These are phyloP conservation scores for Triplophysa yarkandensis DNA, from an alignment of 2,797 vertebrate species.

Conservation along the genomic window DNA sequence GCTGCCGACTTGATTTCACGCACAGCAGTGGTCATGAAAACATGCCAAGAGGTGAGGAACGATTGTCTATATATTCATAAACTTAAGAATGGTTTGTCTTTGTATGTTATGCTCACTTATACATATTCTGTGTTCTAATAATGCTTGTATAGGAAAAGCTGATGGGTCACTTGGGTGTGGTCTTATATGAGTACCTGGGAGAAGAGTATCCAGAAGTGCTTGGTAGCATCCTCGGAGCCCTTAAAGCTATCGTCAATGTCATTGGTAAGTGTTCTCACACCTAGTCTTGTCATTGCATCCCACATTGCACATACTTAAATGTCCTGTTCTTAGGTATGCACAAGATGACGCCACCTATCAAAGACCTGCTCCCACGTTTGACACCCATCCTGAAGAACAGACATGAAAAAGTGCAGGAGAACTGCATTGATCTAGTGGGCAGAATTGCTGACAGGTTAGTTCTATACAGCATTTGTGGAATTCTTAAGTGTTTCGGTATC, in stretches of 20 bases:
- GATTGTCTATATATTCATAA: background rate
- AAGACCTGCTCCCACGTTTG: conserved; percentile 94
- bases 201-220: conserved; percentile 98
- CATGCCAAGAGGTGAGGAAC: conserved; percentile 90
- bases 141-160: conserved; percentile 88
- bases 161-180: conserved; percentile 99
- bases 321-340: conserved; percentile 86
- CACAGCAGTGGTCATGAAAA: conserved; percentile 99
- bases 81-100: background rate
- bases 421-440: conserved; percentile 98
- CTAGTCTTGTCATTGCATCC: background rate
- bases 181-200: conserved; percentile 97
- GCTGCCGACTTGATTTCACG: conserved; percentile 97
- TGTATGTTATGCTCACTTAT: background rate
- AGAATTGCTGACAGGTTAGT: conserved; percentile 95
- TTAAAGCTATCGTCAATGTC: conserved; percentile 98
- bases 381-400: conserved; percentile 99
- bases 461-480: background rate
- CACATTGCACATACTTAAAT: background rate
- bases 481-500: background rate
- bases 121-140: background rate
- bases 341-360: conserved; percentile 99
- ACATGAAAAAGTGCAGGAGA: conserved; percentile 99
- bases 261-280: conserved; percentile 80
- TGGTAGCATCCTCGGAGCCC: conserved; percentile 96